phyloP scores from a whole-genome alignment of 2,888 invertebrate genomes.

The Bellardia bayeri region DNA sequence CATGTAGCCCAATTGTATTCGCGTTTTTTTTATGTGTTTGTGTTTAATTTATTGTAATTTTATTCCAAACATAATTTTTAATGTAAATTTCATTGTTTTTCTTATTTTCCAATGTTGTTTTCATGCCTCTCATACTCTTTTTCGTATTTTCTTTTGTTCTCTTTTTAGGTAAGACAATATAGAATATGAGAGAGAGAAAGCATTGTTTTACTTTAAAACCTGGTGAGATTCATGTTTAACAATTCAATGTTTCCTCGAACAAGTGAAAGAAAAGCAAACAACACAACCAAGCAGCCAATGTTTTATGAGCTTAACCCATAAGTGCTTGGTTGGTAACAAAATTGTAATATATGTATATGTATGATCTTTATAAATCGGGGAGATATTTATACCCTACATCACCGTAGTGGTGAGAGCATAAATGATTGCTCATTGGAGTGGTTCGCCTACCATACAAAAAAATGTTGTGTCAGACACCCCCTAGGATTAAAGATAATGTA shows the following conservation, averaged over 20 bases:
- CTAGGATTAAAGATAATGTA: too few species aligned
- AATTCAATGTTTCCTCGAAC: conserved; percentile 19
- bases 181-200: neutral
- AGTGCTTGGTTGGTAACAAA: neutral
- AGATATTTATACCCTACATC: too few species aligned
- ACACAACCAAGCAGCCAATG: neutral
- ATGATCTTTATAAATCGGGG: too few species aligned
- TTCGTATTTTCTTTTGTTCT: neutral
- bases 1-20: neutral
- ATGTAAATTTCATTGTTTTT: conserved; percentile 42
- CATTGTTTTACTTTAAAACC: neutral
- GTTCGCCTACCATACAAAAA: too few species aligned
- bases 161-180: conserved; percentile 33
- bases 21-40: neutral
- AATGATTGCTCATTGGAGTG: too few species aligned
- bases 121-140: neutral
- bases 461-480: too few species aligned
- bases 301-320: conserved; percentile 20
- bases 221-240: conserved; percentile 15
- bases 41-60: conserved; percentile 51
- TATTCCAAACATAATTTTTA: conserved; percentile 56
- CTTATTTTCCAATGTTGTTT: neutral
- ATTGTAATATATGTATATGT: too few species aligned
- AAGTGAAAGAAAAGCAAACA: conserved; percentile 1
- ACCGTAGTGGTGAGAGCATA: too few species aligned